These are phyloP conservation scores for Hyaena hyaena DNA, from an alignment of 2,113 vertebrate species.

Conservation along the genomic window DNA sequence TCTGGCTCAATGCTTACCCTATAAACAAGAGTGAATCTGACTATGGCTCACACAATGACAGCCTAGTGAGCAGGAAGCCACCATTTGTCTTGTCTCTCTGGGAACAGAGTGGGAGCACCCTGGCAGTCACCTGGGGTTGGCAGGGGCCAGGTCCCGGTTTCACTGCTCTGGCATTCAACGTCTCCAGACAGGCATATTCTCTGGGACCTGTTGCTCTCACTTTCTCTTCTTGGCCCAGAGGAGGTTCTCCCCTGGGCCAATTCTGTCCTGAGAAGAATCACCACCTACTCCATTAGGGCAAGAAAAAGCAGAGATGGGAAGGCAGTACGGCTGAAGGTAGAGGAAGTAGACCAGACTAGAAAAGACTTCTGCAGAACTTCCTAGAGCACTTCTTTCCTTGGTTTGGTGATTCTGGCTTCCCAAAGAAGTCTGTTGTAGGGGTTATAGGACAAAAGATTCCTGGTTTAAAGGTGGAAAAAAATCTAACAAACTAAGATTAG, in stretches of 20 bases:
- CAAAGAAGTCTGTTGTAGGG: background rate
- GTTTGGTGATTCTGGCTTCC: background rate
- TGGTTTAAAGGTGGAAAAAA: background rate
- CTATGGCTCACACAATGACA: background rate
- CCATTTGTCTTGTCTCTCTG: background rate
- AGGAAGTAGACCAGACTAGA: background rate
- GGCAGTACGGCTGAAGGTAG: background rate
- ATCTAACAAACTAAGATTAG: background rate
- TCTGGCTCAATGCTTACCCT: background rate
- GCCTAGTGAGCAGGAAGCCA: background rate
- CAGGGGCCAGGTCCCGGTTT: rapidly evolving
- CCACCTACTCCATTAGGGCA: background rate
- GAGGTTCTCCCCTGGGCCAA: background rate
- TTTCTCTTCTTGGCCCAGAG: background rate
- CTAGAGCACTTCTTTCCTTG: background rate
- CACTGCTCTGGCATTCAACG: background rate
- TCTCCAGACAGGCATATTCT: background rate
- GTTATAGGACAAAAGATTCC: background rate
- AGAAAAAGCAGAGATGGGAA: background rate
- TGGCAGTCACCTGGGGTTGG: background rate
- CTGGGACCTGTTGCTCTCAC: background rate
- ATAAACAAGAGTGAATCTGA: background rate
- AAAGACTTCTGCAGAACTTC: background rate
- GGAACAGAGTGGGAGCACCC: background rate
- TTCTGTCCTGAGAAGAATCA: background rate